phyloP scores from a whole-genome alignment of 1,140 invertebrate species.

The Pissodes strobi region DNA sequence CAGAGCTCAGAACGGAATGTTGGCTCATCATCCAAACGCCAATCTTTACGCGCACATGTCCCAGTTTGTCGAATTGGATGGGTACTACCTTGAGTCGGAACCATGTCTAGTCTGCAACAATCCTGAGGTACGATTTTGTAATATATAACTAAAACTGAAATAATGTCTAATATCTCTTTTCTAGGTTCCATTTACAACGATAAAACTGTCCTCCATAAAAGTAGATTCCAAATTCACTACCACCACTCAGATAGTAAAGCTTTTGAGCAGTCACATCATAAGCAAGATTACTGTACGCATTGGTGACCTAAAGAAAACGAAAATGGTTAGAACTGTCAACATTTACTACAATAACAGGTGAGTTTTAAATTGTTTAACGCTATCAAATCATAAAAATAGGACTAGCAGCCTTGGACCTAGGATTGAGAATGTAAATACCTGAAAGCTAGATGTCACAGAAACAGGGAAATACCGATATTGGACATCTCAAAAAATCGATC shows the following conservation, averaged over 20 bases:
- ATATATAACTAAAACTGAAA: too few species aligned
- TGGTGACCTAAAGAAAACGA: slow-evolving; percentile 92
- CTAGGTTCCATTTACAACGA: slow-evolving; percentile 79
- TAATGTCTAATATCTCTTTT: neutral
- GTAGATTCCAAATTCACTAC: slow-evolving; percentile 97
- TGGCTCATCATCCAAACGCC: slow-evolving; percentile 92
- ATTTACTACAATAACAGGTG: slow-evolving; percentile 94
- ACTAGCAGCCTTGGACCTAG: too few species aligned
- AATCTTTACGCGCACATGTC: slow-evolving; percentile 89
- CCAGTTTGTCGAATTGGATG: slow-evolving; percentile 92
- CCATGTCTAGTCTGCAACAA: slow-evolving; percentile 97
- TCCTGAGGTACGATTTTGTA: slow-evolving; percentile 72
- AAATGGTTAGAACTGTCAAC: slow-evolving; percentile 96
- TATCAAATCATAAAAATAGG: too few species aligned
- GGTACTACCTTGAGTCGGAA: slow-evolving; percentile 95
- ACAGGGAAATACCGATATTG: too few species aligned
- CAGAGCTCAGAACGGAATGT: slow-evolving; percentile 81
- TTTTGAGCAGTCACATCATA: slow-evolving; percentile 92
- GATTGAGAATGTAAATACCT: too few species aligned
- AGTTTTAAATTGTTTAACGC: too few species aligned
- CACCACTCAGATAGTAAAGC: slow-evolving; percentile 95
- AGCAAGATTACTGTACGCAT: slow-evolving; percentile 92
- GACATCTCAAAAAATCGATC: too few species aligned
- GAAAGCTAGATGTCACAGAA: too few species aligned
- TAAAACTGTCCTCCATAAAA: slow-evolving; percentile 93